Conservation (phyloP, 2,888 invertebrate species). For the Lepidocyrtoides sp. region DNA sequence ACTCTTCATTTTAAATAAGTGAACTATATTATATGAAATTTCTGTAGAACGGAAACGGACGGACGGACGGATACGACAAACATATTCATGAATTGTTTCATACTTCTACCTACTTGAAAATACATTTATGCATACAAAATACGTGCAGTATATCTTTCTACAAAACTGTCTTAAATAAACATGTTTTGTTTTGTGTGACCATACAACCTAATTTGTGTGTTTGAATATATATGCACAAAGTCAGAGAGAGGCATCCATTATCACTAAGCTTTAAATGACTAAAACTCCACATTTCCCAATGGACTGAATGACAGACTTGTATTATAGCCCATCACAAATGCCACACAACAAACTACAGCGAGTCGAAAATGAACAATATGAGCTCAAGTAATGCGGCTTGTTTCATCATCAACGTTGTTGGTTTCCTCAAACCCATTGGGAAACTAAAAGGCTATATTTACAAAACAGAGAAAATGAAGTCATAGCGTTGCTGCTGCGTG, state of each 20-base stretch:
- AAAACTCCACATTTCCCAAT: conserved; percentile 33
- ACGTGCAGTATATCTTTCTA: too few species aligned
- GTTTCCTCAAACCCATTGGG: conserved; percentile 66
- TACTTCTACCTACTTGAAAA: too few species aligned
- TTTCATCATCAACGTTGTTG: conserved; percentile 22
- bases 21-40: not conserved
- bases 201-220: too few species aligned
- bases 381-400: conserved; percentile 31
- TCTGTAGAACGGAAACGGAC: too few species aligned
- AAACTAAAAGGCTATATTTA: conserved; percentile 44
- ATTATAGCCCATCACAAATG: not conserved
- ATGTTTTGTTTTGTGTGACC: too few species aligned
- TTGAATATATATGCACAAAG: too few species aligned
- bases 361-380: not conserved
- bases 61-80: too few species aligned
- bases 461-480: conserved; percentile 39
- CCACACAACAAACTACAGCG: not conserved
- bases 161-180: too few species aligned
- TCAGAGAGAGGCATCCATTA: too few species aligned
- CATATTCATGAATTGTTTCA: too few species aligned
- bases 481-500: not conserved
- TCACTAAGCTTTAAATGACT: conserved; percentile 22
- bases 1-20: not conserved
- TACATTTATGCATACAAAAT: too few species aligned
- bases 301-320: conserved; percentile 61